These are phyloP conservation scores for Macrosiphum euphorbiae DNA, from an alignment of 2,888 invertebrate species.

Conservation along the genomic window DNA sequence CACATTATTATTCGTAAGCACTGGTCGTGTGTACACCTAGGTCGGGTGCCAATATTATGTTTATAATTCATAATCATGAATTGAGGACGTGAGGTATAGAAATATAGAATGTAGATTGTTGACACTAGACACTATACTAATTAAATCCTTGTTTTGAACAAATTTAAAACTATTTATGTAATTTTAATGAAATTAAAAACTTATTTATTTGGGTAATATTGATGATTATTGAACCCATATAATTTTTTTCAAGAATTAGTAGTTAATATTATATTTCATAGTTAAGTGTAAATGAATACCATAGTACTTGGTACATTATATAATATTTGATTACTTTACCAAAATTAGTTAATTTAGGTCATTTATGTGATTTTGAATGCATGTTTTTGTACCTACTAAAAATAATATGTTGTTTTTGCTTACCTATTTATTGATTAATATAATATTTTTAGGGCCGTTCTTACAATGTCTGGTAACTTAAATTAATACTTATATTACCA, in stretches of 20 bases:
- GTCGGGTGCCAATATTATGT: neutral
- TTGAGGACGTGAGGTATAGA: too few species aligned
- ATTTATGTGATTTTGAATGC: neutral
- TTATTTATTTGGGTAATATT: slow-evolving; percentile 37
- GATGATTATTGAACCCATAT: slow-evolving; percentile 29
- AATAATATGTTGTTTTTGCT: neutral
- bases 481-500: neutral
- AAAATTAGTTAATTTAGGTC: neutral
- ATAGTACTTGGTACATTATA: neutral
- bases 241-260: neutral
- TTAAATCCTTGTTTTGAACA: neutral
- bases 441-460: neutral
- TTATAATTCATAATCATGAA: neutral
- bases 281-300: neutral
- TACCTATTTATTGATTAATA: neutral
- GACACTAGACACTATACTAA: neutral
- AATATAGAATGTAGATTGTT: neutral
- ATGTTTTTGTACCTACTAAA: neutral
- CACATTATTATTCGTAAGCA: neutral
- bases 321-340: neutral
- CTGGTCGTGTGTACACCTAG: neutral
- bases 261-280: neutral
- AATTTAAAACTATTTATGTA: neutral
- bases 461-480: too few species aligned
- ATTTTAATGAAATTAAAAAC: neutral